phyloP scores from a whole-genome alignment of 2,797 vertebrate genomes.

The Catostomus latipinnis region DNA sequence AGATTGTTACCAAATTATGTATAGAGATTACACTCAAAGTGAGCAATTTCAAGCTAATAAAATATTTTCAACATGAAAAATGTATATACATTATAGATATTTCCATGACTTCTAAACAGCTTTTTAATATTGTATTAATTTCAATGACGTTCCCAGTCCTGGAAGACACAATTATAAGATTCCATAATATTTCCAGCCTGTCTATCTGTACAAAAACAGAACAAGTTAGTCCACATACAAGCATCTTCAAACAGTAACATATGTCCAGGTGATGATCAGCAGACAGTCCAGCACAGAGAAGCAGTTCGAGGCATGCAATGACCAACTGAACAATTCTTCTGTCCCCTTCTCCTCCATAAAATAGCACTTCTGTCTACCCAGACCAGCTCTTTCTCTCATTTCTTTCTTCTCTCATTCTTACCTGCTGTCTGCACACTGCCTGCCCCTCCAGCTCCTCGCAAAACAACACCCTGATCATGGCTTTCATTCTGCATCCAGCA shows the following conservation, averaged over 20 bases:
- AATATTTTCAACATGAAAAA: too few species aligned
- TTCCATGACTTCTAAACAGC: too few species aligned
- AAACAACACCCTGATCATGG: conserved; percentile 68
- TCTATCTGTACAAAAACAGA: not conserved
- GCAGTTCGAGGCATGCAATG: not conserved
- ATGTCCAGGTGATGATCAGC: not conserved
- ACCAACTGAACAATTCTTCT: not conserved
- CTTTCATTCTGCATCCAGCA: conserved; percentile 68
- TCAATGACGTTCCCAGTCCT: too few species aligned
- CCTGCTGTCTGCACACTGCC: conserved; percentile 61
- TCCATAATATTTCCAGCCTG: too few species aligned
- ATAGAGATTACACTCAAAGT: too few species aligned
- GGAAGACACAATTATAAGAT: too few species aligned
- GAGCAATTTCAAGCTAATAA: too few species aligned
- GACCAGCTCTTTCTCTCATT: not conserved
- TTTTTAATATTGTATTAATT: too few species aligned
- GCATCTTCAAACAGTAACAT: not conserved
- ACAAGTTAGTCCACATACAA: not conserved
- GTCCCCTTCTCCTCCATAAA: not conserved
- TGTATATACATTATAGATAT: too few species aligned
- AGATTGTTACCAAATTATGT: too few species aligned
- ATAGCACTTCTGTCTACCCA: not conserved
- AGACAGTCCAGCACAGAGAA: not conserved
- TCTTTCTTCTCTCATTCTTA: conserved; percentile 49
- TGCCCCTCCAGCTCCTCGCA: conserved; percentile 46